Percentiles rank a stretch among this genome's conserved stretches.
These are phyloP conservation scores for Nannoperca australis DNA, from an alignment of 2,797 vertebrate genomes.

Conservation along the genomic window DNA sequence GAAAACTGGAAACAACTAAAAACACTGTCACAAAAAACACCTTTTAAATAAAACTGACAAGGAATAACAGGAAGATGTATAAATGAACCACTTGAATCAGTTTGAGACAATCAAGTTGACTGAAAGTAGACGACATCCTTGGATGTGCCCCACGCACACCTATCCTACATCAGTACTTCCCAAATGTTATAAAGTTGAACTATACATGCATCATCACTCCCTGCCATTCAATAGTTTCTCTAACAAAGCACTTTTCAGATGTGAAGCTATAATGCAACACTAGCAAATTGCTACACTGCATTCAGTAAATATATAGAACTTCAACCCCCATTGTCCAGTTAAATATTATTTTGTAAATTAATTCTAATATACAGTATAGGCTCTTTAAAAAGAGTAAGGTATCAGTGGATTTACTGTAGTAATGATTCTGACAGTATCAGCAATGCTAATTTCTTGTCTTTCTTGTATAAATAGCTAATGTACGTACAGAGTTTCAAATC, in stretches of 20 bases:
- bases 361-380: slow-evolving; percentile 37
- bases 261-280: slow-evolving; percentile 28
- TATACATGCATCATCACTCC: slow-evolving; percentile 9
- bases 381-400: slow-evolving; percentile 28
- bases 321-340: slow-evolving; percentile 26
- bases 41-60: slow-evolving; percentile 61
- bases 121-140: slow-evolving; percentile 30
- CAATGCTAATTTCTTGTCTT: slow-evolving; percentile 28
- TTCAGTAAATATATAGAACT: slow-evolving; percentile 21
- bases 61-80: slow-evolving; percentile 30
- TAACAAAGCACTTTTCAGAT: slow-evolving; percentile 23
- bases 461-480: slow-evolving; percentile 57
- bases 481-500: slow-evolving; percentile 46
- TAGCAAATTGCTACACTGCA: slow-evolving; percentile 13
- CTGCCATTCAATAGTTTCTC: slow-evolving; percentile 25
- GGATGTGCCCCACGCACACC: slow-evolving; percentile 2
- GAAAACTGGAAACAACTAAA: slow-evolving; percentile 50
- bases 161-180: slow-evolving; percentile 36
- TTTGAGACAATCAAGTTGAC: slow-evolving; percentile 46
- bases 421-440: slow-evolving; percentile 38
- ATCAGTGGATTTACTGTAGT: slow-evolving; percentile 45
- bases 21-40: slow-evolving; percentile 38
- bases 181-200: slow-evolving; percentile 18
- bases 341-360: slow-evolving; percentile 27
- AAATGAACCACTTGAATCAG: slow-evolving; percentile 51